These are phyloP conservation scores for Sardinella longiceps DNA, from an alignment of 2,797 vertebrate genomes.

Conservation along the genomic window DNA sequence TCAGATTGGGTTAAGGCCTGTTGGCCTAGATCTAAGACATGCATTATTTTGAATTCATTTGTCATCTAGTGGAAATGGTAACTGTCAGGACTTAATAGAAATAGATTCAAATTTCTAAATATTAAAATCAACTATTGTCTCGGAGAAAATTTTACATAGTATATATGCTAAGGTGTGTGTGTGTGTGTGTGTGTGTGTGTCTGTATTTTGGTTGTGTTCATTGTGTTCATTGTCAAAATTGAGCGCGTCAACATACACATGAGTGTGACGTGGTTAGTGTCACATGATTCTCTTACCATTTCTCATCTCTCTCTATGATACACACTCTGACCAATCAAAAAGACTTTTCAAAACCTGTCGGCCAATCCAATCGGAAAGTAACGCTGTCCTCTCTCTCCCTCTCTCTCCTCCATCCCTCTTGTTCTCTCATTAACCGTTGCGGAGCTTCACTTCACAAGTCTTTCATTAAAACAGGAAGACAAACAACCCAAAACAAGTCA, in stretches of 20 bases:
- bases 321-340: neutral
- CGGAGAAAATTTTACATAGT: neutral
- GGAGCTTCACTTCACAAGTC: neutral
- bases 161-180: neutral
- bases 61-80: neutral
- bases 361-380: neutral
- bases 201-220: neutral
- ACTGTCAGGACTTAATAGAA: neutral
- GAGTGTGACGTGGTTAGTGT: neutral
- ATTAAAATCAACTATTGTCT: neutral
- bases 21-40: conserved; percentile 1
- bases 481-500: neutral
- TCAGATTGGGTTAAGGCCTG: neutral
- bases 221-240: neutral
- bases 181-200: neutral
- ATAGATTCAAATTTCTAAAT: neutral
- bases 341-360: neutral
- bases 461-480: neutral
- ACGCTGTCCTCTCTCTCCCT: neutral
- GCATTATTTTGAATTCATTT: neutral
- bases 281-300: neutral
- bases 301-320: neutral
- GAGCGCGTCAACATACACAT: neutral
- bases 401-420: neutral
- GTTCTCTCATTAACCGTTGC: neutral